Conservation (phyloP, 2,888 invertebrate species). For the Campaea margaritaria region DNA sequence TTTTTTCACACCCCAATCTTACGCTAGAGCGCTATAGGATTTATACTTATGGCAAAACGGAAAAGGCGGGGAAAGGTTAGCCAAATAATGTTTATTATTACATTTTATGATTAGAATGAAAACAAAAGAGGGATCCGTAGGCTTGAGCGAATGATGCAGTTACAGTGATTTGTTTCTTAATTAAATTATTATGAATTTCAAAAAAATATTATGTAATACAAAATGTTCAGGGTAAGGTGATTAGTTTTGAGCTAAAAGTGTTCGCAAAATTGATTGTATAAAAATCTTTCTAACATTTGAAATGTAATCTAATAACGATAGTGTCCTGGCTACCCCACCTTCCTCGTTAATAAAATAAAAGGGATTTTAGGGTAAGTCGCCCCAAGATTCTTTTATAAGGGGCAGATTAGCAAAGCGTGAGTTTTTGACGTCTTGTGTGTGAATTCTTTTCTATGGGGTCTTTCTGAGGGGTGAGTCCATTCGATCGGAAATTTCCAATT, state of each 20-base stretch:
- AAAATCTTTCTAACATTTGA: not conserved
- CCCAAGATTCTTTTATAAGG: slow-evolving; percentile 53
- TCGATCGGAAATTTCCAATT: slow-evolving; percentile 52
- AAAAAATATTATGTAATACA: not conserved
- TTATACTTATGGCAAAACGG: slow-evolving; percentile 5
- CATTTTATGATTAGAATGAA: no score
- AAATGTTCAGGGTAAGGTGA: no score
- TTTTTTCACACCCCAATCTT: slow-evolving; percentile 13
- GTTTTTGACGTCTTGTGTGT: slow-evolving; percentile 54
- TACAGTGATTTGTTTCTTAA: no score
- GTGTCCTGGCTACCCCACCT: slow-evolving; percentile 25
- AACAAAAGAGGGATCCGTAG: no score
- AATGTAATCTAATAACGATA: slow-evolving; percentile 34
- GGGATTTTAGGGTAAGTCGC: slow-evolving; percentile 58
- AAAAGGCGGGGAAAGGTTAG: no score
- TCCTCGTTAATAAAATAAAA: slow-evolving; percentile 66
- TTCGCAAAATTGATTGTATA: no score
- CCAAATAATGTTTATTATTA: no score
- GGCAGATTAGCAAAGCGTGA: slow-evolving; percentile 52
- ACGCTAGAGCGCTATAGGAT: not conserved
- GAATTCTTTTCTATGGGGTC: slow-evolving; percentile 43
- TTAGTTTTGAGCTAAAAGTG: no score
- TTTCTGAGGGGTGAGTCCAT: slow-evolving; percentile 38
- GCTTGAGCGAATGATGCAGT: no score
- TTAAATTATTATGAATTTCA: not conserved